Percentiles rank a stretch among this genome's conserved stretches.
Evolutionary conservation across 23 tunicate genomes (phyloP).

Genomic region (Styela plicata): DNA sequence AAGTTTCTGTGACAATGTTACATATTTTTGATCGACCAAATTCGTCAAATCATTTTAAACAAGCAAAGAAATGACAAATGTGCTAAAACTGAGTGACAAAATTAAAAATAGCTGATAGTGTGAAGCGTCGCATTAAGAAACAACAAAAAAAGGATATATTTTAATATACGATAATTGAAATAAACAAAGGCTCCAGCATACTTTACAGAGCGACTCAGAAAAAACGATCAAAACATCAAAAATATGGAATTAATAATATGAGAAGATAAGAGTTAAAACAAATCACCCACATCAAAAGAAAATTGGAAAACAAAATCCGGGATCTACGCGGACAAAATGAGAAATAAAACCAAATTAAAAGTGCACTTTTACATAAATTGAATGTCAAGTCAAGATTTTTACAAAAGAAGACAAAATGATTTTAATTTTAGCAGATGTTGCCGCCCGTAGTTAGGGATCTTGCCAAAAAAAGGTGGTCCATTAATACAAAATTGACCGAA

Average conservation of each 20-base stretch:
- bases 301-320: neutral
- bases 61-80: neutral
- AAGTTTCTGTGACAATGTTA: too few species aligned
- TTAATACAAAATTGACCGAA: too few species aligned
- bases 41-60: too few species aligned
- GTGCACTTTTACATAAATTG: neutral
- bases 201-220: neutral
- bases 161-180: neutral
- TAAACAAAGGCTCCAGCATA: neutral
- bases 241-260: neutral
- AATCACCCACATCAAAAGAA: neutral
- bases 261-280: neutral
- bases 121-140: neutral
- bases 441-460: too few species aligned
- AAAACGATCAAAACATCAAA: neutral
- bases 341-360: neutral
- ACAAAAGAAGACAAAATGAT: too few species aligned
- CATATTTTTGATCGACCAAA: too few species aligned
- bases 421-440: too few species aligned
- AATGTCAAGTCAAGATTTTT: neutral
- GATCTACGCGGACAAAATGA: neutral
- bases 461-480: too few species aligned
- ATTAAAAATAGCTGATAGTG: neutral
- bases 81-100: neutral
- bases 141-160: neutral